phyloP scores from a whole-genome alignment of 2,113 vertebrate genomes.

The Nyctereutes procyonoides region DNA sequence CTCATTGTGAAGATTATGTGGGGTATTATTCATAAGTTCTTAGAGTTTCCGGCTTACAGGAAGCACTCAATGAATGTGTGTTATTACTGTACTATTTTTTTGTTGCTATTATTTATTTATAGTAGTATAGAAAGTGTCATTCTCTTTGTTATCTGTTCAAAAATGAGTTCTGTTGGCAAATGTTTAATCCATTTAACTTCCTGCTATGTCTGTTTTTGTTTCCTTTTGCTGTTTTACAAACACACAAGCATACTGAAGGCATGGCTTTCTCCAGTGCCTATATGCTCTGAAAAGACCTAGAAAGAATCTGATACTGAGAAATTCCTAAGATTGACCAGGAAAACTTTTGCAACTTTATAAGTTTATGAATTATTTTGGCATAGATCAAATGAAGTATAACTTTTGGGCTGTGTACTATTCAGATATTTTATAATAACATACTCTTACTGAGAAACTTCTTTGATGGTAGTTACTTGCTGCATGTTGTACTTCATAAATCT shows the following conservation, averaged over 20 bases:
- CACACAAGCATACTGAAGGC: background rate
- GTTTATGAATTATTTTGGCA: background rate
- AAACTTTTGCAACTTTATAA: background rate
- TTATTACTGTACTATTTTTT: background rate
- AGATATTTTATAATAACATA: background rate
- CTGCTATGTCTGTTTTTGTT: background rate
- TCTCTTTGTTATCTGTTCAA: background rate
- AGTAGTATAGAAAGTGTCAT: background rate
- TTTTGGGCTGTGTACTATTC: background rate
- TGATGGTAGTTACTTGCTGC: background rate
- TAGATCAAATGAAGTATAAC: background rate
- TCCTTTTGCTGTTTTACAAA: conserved; percentile 6
- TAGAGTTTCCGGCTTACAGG: background rate
- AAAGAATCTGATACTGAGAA: background rate
- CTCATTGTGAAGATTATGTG: background rate
- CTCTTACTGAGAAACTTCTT: background rate
- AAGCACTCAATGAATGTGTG: background rate
- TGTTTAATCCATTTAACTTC: background rate
- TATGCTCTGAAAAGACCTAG: background rate
- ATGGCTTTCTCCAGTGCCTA: background rate
- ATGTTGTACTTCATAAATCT: background rate
- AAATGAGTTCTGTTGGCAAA: background rate
- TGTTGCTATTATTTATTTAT: background rate
- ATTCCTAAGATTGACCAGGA: background rate
- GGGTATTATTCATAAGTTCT: background rate